Base-by-base conservation (phyloP, 1,140 invertebrate species). In the Aporrectodea caliginosa region DNA sequence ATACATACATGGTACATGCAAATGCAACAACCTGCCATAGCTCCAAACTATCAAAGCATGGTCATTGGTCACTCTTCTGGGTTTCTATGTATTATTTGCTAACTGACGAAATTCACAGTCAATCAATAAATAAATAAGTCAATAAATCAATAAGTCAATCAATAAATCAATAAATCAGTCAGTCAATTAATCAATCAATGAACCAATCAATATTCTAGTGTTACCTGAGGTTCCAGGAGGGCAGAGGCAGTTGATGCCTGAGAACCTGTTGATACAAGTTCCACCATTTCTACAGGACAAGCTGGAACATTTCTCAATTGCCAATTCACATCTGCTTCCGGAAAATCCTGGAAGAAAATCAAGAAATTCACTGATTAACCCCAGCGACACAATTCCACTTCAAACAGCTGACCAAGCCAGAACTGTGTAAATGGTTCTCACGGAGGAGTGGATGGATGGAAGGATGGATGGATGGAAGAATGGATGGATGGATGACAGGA, bases 401-500 rank as follows among this genome's bases (percentile, higher is more conserved):
- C 43, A 58, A 58, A 58, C n/a, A 58, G 43, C 22, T 6, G 22
- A 58, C 43, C 6, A 6, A 58, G 22, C 43, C 43, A 12, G 43
- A 22, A 12, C 43, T 58, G 43, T 22, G 6, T 58, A 58, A 58
- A 58, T 58, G 43, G n/a, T n/a, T 58, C 43, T 6, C 43, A 58
- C 43, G 22, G 6, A 58, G 22, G 43, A 58, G 22, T 58, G 43
- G 22, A 22, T 58, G 43, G 22, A 58, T 58, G 6, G 6, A 58
- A 6, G 22, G 6, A 12, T 12, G 22, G 43, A 22, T 58, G 22
- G 22, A 58, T 12, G 22, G 6, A 58, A 22, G 22, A 58, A 58
- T 58, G 43, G 43, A 58, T 12, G 43, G 43, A 58, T 58, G 58
- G 96, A n/a, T n/a, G n/a, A n/a, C n/a, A n/a, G n/a, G n/a, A n/a